Conservation (phyloP, 2,888 invertebrate species). For the Protophormia terraenovae region DNA sequence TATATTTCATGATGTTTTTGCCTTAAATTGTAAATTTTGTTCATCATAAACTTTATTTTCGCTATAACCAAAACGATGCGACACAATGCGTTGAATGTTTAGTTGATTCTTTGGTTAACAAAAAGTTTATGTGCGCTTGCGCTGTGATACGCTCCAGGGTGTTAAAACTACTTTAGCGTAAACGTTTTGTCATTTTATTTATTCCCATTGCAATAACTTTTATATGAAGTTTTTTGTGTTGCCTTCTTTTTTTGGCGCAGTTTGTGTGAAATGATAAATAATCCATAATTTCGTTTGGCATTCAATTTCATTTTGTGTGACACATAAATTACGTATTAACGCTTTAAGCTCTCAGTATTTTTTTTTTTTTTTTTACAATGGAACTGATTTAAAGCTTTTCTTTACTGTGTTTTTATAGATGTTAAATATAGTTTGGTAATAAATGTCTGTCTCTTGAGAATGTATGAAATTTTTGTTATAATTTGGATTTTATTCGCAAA, state of each 20-base stretch:
- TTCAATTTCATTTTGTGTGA: constrained; percentile 81
- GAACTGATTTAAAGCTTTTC: constrained; percentile 1
- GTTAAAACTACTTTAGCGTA: constrained; percentile 54
- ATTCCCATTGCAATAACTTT: constrained; percentile 40
- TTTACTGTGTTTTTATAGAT: not conserved
- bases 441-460: no score
- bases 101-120: constrained; percentile 3
- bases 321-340: constrained; percentile 82
- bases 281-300: constrained; percentile 81
- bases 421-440: no score
- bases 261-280: constrained; percentile 80
- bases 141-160: constrained; percentile 59
- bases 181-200: constrained; percentile 53
- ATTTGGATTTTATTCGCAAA: no score
- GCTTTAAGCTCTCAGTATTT: constrained; percentile 78
- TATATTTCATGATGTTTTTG: constrained; percentile 53
- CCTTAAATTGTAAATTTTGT: constrained; percentile 32
- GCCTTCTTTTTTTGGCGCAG: constrained; percentile 66
- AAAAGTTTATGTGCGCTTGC: constrained; percentile 45
- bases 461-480: no score
- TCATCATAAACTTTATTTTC: no score
- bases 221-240: not conserved
- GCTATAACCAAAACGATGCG: constrained; percentile 44
- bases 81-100: constrained; percentile 48
- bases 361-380: constrained; percentile 12